These are phyloP conservation scores for Galerucella pusilla DNA, from an alignment of 2,888 invertebrate genomes.

Conservation along the genomic window DNA sequence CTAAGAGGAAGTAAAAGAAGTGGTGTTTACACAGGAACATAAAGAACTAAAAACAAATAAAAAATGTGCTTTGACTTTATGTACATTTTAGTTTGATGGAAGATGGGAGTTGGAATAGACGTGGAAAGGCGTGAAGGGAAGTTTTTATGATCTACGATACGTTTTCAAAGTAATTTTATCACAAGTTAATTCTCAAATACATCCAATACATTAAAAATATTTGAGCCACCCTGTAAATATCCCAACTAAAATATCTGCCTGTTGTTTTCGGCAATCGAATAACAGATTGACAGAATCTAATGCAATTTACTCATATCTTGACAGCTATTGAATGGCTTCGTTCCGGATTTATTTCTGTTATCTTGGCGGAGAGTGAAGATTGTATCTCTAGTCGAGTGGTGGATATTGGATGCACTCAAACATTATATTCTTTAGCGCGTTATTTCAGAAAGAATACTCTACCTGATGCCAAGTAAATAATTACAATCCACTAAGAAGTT, in stretches of 20 bases:
- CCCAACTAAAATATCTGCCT: background rate
- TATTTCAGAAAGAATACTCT: conserved; percentile 40
- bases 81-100: background rate
- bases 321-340: conserved; percentile 47
- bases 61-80: background rate
- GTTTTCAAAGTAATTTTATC: too few relatives aligned
- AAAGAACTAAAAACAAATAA: conserved; percentile 6
- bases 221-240: background rate
- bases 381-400: conserved; percentile 44
- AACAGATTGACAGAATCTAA: conserved; percentile 48
- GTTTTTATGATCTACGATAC: too few relatives aligned
- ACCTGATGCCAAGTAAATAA: conserved; percentile 28
- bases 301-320: conserved; percentile 50
- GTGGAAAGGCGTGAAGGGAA: too few relatives aligned
- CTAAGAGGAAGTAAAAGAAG: conserved; percentile 5
- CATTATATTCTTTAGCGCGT: conserved; percentile 50
- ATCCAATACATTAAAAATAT: background rate
- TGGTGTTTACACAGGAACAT: background rate
- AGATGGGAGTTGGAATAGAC: too few relatives aligned
- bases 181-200: too few relatives aligned
- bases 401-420: conserved; percentile 49
- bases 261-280: conserved; percentile 29
- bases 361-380: conserved; percentile 44
- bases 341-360: conserved; percentile 48
- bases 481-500: conserved; percentile 26